A percentile compares a stretch with the other conserved stretches of the same genome.
These are phyloP conservation scores for Spisula subtruncata DNA, from an alignment of 2,888 invertebrate species.

Conservation along the genomic window DNA sequence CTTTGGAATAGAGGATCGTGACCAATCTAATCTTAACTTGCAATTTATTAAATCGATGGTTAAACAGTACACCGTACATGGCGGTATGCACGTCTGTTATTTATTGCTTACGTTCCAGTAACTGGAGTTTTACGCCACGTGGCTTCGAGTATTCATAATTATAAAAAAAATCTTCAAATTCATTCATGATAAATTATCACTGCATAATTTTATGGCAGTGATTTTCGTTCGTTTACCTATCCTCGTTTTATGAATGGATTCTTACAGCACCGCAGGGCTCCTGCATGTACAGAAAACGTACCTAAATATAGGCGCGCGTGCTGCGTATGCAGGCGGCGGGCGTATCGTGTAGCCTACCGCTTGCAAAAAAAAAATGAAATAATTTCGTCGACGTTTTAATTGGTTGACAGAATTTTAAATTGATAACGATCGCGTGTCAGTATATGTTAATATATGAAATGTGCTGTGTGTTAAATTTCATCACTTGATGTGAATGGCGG, in stretches of 20 bases:
- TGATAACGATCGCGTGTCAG: background rate
- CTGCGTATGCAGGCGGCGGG: background rate
- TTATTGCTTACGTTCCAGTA: background rate
- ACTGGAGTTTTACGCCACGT: background rate
- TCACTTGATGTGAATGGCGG: background rate
- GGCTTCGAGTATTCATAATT: conserved; percentile 17
- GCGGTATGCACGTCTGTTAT: background rate
- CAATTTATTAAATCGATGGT: background rate
- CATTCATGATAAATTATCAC: conserved; percentile 20
- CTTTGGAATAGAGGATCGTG: too few species aligned
- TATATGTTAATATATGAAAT: conserved; percentile 7
- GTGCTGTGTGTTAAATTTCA: background rate
- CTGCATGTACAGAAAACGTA: background rate
- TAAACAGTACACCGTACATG: background rate
- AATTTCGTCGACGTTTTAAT: conserved; percentile 3
- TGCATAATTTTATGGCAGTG: conserved; percentile 15
- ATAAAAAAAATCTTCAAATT: background rate
- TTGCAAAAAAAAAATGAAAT: background rate
- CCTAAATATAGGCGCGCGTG: background rate
- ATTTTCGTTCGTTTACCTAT: background rate
- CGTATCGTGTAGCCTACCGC: background rate
- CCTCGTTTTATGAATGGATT: conserved; percentile 22
- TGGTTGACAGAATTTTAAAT: background rate
- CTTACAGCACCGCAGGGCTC: background rate
- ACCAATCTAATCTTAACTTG: background rate